phyloP scores from a whole-genome alignment of 1,140 invertebrate genomes.

The Ephestia elutella region DNA sequence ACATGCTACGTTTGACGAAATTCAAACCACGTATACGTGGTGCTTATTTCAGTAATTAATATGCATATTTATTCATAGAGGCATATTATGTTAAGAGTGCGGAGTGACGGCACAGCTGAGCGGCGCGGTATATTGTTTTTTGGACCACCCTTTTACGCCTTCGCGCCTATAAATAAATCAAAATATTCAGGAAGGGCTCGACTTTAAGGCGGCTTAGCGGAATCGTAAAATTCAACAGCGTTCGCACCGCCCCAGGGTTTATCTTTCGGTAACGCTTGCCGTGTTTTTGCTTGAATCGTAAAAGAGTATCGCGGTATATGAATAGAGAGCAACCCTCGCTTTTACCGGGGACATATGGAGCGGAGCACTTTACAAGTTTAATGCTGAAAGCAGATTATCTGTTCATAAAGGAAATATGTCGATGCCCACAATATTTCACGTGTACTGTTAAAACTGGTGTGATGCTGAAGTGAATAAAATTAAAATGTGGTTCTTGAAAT shows the following conservation, averaged over 20 bases:
- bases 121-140: slow-evolving; percentile 63
- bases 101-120: slow-evolving; percentile 37
- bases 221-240: slow-evolving; percentile 73
- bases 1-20: slow-evolving; percentile 15
- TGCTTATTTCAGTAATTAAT: slow-evolving; percentile 11
- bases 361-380: slow-evolving; percentile 48
- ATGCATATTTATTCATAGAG: slow-evolving; percentile 26
- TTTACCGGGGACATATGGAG: slow-evolving; percentile 53
- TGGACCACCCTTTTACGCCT: slow-evolving; percentile 63
- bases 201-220: slow-evolving; percentile 71
- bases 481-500: too few species aligned
- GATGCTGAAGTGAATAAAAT: too few species aligned
- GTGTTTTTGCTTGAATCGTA: slow-evolving; percentile 64
- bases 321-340: slow-evolving; percentile 61
- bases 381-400: slow-evolving; percentile 50
- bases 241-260: slow-evolving; percentile 58
- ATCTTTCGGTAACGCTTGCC: slow-evolving; percentile 56
- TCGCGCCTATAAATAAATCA: slow-evolving; percentile 73
- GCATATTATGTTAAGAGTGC: slow-evolving; percentile 37
- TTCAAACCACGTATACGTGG: slow-evolving; percentile 8
- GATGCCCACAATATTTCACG: slow-evolving; percentile 10
- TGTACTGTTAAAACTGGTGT: not conserved
- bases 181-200: slow-evolving; percentile 72
- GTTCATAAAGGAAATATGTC: slow-evolving; percentile 33
- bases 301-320: slow-evolving; percentile 62